Percentiles rank a stretch among this genome's conserved stretches.
Evolutionary conservation across 1,140 invertebrate species (phyloP).

Genomic region (Homalodisca vitripennis): DNA sequence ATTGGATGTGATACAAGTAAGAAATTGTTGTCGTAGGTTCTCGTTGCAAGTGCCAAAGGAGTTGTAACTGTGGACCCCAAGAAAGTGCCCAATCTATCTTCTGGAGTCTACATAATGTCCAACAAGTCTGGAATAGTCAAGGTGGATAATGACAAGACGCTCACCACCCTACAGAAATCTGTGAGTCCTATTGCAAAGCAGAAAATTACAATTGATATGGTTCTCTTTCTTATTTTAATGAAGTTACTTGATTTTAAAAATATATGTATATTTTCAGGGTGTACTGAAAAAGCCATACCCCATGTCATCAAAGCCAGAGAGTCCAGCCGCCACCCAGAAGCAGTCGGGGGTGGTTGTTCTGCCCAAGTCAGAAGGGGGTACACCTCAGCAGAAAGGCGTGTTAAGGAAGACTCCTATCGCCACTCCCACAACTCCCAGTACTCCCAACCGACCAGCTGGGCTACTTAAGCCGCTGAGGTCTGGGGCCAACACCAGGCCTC

Average conservation of each 20-base stretch:
- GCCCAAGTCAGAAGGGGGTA: background rate
- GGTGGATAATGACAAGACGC: slow-evolving; percentile 38
- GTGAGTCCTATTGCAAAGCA: too few relatives aligned
- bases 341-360: background rate
- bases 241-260: background rate
- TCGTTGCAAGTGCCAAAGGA: slow-evolving; percentile 66
- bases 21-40: too few relatives aligned
- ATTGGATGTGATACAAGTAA: too few relatives aligned
- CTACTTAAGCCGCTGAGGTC: background rate
- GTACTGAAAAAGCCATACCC: slow-evolving; percentile 19
- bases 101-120: slow-evolving; percentile 59
- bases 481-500: background rate
- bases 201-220: background rate
- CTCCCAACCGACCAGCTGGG: background rate
- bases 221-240: background rate
- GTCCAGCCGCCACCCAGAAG: slow-evolving; percentile 6
- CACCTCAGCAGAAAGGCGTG: background rate
- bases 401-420: background rate
- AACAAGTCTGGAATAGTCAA: slow-evolving; percentile 56
- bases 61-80: slow-evolving; percentile 72
- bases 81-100: slow-evolving; percentile 65
- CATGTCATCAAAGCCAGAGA: background rate
- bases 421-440: background rate
- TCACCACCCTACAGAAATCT: slow-evolving; percentile 29
- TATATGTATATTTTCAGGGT: slow-evolving; percentile 10